Conservation (phyloP, 1,140 invertebrate genomes). For the Mylabris phalerata region DNA sequence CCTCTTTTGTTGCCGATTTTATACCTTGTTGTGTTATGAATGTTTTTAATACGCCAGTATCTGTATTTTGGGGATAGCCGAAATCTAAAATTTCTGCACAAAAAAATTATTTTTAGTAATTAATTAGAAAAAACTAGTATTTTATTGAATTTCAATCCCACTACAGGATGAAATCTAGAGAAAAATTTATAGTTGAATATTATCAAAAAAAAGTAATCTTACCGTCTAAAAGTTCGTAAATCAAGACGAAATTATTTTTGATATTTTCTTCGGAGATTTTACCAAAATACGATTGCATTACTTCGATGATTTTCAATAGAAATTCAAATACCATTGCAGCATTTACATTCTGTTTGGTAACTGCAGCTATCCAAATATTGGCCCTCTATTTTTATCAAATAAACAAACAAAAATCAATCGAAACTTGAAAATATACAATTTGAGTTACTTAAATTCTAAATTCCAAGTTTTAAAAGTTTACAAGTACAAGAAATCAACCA, state of each 20-base stretch:
- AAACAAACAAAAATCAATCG: background rate
- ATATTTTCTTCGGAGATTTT: slow-evolving; percentile 99
- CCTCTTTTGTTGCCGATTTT: slow-evolving; percentile 97
- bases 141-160: no score
- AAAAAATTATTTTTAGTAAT: background rate
- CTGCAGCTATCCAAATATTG: slow-evolving; percentile 98
- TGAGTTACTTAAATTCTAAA: no score
- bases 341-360: slow-evolving; percentile 99
- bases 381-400: slow-evolving; percentile 55
- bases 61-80: slow-evolving; percentile 99
- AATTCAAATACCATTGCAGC: slow-evolving; percentile 99
- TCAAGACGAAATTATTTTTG: slow-evolving; percentile 99
- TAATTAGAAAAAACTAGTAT: background rate
- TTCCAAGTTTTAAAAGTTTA: no score
- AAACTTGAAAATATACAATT: slow-evolving; percentile 14
- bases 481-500: no score
- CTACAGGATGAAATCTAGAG: background rate
- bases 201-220: slow-evolving; percentile 29
- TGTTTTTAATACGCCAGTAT: slow-evolving; percentile 97
- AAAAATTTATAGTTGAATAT: background rate
- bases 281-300: slow-evolving; percentile 99
- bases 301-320: slow-evolving; percentile 96
- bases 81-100: slow-evolving; percentile 95
- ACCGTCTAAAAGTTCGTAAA: slow-evolving; percentile 98
- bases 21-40: slow-evolving; percentile 99